Evolutionary conservation across 2,888 invertebrate species (phyloP), one percentile per base, ranked within the genome.

Genomic region (Bellardia bayeri): DNA sequence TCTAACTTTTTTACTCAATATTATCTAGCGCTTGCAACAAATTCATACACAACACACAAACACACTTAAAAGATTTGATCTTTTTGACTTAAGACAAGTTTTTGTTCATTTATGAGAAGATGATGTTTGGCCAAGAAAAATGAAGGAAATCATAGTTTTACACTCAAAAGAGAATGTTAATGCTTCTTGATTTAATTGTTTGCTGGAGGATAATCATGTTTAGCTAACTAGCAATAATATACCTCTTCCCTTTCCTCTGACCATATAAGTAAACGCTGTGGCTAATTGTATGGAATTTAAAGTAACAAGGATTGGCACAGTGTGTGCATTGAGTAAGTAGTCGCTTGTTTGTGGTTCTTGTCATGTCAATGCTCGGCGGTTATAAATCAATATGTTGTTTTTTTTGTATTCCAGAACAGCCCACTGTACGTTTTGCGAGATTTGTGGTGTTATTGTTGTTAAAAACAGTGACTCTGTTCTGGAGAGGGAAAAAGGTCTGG

Each of bases 281-380:
- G 54, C 51, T 83, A 83, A 83, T 76, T 76, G 82, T 61, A 71
- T 69, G 51, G 61, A 33, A n/a, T 66, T 23, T 45, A 9, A 56
- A 56, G 56, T 8, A 16, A 2, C 23, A 23, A 30, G 42, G n/a
- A 42, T 5, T 64, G 14, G 16, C 42, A 30, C 49, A 61, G 33
- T 61, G 16, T 80, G 23, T 61, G n/a, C 56, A 78, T 16, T 85
- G 81, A 82, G 51, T 79, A 78, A 81, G 85, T 69, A 74, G 69
- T 81, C 64, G 71, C 8, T 72, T 54, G 64, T 85, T 75, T 84
- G 64, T 66, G 49, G 37, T 64, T 87, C 87, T 86, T 88, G 89
- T 89, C 89, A 89, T 88, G 89, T 89, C 89, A 89, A 89, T 89
- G 86, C 75, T 75, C 74, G 75, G 86, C 81, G 88, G 76, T 79